A percentile compares a stretch with the other conserved stretches of the same genome.
Conservation (phyloP, 30 jellyfish, hydroid and myxozoan genomes). For the Kudoa iwatai region DNA sequence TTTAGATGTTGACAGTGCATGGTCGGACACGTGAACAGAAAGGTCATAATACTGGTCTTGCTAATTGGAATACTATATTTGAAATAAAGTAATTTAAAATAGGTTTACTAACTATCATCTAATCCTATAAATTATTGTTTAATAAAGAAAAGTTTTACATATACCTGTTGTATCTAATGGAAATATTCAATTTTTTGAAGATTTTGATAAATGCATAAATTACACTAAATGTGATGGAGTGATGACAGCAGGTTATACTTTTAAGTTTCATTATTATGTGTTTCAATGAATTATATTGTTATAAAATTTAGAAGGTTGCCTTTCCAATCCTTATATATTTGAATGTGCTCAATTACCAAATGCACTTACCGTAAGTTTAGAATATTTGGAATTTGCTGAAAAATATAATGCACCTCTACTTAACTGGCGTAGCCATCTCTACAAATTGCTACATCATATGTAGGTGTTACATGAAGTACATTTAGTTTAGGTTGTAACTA, state of each 20-base stretch:
- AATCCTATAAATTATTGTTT: too few relatives aligned
- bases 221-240: slow-evolving; percentile 52
- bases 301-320: slow-evolving; percentile 23
- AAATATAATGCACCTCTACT: not conserved
- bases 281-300: too few relatives aligned
- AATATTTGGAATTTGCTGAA: not conserved
- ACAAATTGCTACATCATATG: not conserved
- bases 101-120: too few relatives aligned
- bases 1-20: slow-evolving; percentile 33
- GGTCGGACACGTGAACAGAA: slow-evolving; percentile 43
- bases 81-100: slow-evolving; percentile 58
- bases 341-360: not conserved
- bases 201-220: slow-evolving; percentile 22
- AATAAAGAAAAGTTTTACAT: slow-evolving; percentile 12
- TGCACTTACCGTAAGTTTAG: not conserved
- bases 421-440: not conserved
- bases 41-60: slow-evolving; percentile 57
- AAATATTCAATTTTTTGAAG: slow-evolving; percentile 28
- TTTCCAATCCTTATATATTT: slow-evolving; percentile 10
- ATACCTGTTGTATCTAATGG: slow-evolving; percentile 71
- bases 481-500: too few relatives aligned
- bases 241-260: slow-evolving; percentile 34
- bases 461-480: too few relatives aligned
- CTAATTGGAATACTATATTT: slow-evolving; percentile 57
- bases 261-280: too few relatives aligned